Percentiles rank a stretch among this genome's conserved stretches.
These are phyloP conservation scores for Temnothorax ravouxi DNA, from an alignment of 2,888 invertebrate species.

Conservation along the genomic window DNA sequence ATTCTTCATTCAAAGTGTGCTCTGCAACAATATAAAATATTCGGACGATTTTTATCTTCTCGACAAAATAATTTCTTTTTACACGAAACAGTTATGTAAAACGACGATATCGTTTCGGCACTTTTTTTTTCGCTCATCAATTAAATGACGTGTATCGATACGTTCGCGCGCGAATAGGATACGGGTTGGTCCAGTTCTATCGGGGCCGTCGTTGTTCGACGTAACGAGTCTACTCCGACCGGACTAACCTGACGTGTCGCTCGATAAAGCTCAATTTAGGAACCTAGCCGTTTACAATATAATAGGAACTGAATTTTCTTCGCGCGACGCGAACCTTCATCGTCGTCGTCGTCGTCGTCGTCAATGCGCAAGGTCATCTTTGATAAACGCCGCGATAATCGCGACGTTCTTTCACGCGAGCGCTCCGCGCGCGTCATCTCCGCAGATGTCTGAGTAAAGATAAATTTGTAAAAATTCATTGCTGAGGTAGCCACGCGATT, in stretches of 20 bases:
- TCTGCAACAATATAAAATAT: neutral
- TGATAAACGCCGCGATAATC: slow-evolving; percentile 46
- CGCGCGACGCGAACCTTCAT: slow-evolving; percentile 28
- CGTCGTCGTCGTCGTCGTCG: neutral
- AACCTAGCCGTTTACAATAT: slow-evolving; percentile 76
- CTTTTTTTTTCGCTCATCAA: slow-evolving; percentile 13
- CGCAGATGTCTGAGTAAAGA: slow-evolving; percentile 39
- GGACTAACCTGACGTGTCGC: slow-evolving; percentile 56
- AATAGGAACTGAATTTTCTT: slow-evolving; percentile 79
- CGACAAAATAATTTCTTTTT: neutral
- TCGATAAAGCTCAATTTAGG: slow-evolving; percentile 80
- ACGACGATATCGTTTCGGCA: neutral
- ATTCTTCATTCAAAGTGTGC: neutral
- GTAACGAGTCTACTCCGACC: slow-evolving; percentile 21
- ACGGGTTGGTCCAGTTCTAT: slow-evolving; percentile 67
- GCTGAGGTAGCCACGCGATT: slow-evolving; percentile 57
- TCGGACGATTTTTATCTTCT: neutral
- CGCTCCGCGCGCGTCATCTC: slow-evolving; percentile 16
- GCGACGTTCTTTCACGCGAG: slow-evolving; percentile 26
- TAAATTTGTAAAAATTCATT: slow-evolving; percentile 53
- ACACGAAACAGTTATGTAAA: slow-evolving; percentile 14
- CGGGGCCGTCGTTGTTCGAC: slow-evolving; percentile 38
- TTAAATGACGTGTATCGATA: slow-evolving; percentile 23
- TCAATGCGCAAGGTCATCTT: slow-evolving; percentile 34
- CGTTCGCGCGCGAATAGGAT: slow-evolving; percentile 60